Evolutionary conservation across 2,113 vertebrate genomes (phyloP).

Genomic region (Natator depressus): DNA sequence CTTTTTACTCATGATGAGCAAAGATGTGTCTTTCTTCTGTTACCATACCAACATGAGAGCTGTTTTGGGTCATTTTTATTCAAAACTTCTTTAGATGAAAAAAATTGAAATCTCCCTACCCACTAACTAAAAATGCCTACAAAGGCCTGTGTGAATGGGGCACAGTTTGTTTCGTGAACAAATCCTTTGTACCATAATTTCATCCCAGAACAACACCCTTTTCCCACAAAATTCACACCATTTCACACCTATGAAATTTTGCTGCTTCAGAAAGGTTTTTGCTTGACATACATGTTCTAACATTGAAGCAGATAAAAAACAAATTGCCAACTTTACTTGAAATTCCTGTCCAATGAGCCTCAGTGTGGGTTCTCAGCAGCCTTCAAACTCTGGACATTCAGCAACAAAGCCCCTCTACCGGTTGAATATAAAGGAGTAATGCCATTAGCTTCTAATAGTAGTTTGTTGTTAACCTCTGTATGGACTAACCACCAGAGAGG

Average conservation of each 20-base stretch:
- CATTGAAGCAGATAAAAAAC: neutral
- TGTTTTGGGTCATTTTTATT: neutral
- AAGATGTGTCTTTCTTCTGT: fast-evolving
- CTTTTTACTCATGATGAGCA: neutral
- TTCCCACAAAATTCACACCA: neutral
- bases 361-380: neutral
- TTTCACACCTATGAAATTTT: neutral
- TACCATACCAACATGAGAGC: constrained; percentile 10
- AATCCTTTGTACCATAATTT: neutral
- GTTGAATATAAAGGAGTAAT: neutral
- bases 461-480: neutral
- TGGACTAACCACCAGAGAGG: neutral
- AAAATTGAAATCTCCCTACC: neutral
- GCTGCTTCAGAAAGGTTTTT: neutral
- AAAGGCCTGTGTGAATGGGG: fast-evolving
- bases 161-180: neutral
- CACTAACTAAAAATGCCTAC: neutral
- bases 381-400: neutral
- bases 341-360: neutral
- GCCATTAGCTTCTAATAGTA: neutral
- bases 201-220: neutral
- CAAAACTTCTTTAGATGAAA: neutral
- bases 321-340: neutral
- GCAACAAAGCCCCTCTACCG: neutral
- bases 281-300: neutral